Base-by-base conservation (phyloP, 1,140 invertebrate genomes). In the Cydia splendana region DNA sequence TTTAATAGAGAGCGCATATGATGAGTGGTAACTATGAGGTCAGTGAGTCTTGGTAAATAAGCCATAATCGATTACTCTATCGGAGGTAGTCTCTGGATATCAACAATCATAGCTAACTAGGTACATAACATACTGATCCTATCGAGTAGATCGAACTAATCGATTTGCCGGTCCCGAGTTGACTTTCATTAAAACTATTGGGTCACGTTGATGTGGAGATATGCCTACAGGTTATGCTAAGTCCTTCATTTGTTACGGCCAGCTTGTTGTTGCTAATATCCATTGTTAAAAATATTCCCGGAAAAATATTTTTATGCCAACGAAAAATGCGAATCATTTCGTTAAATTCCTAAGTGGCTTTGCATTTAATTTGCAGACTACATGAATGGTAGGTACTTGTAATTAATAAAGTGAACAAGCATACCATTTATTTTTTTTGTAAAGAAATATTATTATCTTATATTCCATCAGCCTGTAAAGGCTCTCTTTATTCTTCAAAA, bases 171-270 rank as follows among this genome's bases (percentile, higher is more conserved):
- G 82, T 75, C 53, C 75, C 73, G 79, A 79, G 79, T 83, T 82
- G 80, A 82, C 82, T 85, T 85, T 87, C 86, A 83, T 87, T 86
- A 85, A 82, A 85, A 86, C 81, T 87, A 87, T 86, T 87, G 80
- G 86, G 86, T 84, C 84, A 85, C 79, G 77, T 48, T 28, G 76
- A 77, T 82, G 76, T 80, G 79, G 69, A 74, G 74, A 74, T 78
- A 71, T 42, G 38, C 67, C 65, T 42, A 10, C 67, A 71, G 30
- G 67, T 71, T 71, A 71, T 71, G 30, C 67, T 71, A 38, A 67
- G n/a, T 71, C 67, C 67, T 71, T 71, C 9, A 71, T 71, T 71
- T n/a, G 67, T 42, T 38, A 38, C 67, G 67, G 30, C 15, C 20
- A 18, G 20, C 48, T 18, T 57, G 53, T 7, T 57, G 57, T 18